A percentile compares a stretch with the other conserved stretches of the same genome.
phyloP scores from a whole-genome alignment of 2,888 invertebrate species.

The Encarsia formosa region DNA sequence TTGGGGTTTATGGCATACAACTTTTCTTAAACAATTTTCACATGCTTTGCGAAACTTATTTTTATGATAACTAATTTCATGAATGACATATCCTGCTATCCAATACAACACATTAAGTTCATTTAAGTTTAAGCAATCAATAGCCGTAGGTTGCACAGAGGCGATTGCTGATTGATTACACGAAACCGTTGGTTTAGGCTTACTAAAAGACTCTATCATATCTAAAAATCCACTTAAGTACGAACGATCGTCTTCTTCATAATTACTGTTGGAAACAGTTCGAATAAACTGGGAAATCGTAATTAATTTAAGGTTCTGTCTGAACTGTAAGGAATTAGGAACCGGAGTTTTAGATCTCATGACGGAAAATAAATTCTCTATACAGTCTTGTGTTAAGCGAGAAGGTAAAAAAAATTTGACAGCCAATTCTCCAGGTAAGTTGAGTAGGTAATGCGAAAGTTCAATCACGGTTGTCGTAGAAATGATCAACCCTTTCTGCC shows the following conservation, averaged over 20 bases:
- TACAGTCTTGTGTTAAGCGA: slow-evolving; percentile 4
- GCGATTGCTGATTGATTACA: too few relatives aligned
- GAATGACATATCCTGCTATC: too few relatives aligned
- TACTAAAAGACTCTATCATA: too few relatives aligned
- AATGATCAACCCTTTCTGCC: background rate
- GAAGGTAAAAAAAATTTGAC: background rate
- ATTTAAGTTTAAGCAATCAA: too few relatives aligned
- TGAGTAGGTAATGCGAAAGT: background rate
- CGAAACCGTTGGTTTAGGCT: too few relatives aligned
- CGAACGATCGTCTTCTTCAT: slow-evolving; percentile 11
- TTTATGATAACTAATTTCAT: too few relatives aligned
- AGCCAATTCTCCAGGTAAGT: too few relatives aligned
- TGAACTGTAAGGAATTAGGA: slow-evolving; percentile 15
- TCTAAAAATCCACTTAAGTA: slow-evolving; percentile 9
- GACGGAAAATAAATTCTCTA: slow-evolving; percentile 18
- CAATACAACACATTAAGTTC: too few relatives aligned
- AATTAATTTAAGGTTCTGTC: slow-evolving; percentile 14
- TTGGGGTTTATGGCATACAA: too few relatives aligned
- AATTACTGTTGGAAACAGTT: slow-evolving; percentile 7
- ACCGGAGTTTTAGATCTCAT: slow-evolving; percentile 1
- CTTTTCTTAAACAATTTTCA: too few relatives aligned
- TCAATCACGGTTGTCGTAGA: background rate
- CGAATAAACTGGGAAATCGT: slow-evolving; percentile 13
- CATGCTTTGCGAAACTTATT: too few relatives aligned
- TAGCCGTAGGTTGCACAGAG: too few relatives aligned